Base-by-base conservation (phyloP, 2,888 invertebrate genomes). In the Chrysotoxum bicinctum region DNA sequence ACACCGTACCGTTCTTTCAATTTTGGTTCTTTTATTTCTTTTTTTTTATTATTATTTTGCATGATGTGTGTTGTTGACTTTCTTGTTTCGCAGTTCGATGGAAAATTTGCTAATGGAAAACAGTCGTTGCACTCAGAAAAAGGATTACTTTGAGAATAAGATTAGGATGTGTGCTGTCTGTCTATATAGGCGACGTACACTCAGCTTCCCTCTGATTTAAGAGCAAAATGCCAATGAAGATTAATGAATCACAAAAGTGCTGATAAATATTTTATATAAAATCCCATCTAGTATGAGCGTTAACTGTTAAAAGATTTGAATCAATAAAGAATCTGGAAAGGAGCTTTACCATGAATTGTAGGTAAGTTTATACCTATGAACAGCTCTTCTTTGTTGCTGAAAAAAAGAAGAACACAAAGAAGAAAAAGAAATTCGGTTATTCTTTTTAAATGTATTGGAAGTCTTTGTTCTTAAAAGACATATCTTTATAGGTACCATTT, bases 71-170 rank as follows among this genome's bases (percentile, higher is more conserved):
- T n/a, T n/a, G n/a, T 23, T 35, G 14, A 58, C 30, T 32, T 16
- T 23, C 14, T 23, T 58, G 8, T 8, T 35, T 9, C 68, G 72
- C 60, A 82, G 43, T 60, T 73, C 66, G 16, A 68, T 72, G 64
- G 80, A 80, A 85, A 64, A 72, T 78, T 80, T 85, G 70, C 84
- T 85, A 85, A 85, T 85, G 84, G 84, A 85, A 85, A 85, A 85
- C 84, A 85, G 84, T 85, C 84, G 84, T 85, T 85, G 84, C 84
- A 80, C 80, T 85, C 66, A 76, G 68, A 75, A 60, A 76, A 69
- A 30, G 62, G 80, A 85, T 85, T 80, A 80, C 75, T 80, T n/a
- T 48, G 58, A 43, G 68, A 72, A 80, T 80, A 80, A 85, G 80
- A 84, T 84, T 72, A 76, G 80, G 58, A 68, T 68, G 40, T 50